Evolutionary conservation across 1,140 invertebrate species (phyloP), one percentile per base, ranked within the genome.

Genomic region (Ips typographus): DNA sequence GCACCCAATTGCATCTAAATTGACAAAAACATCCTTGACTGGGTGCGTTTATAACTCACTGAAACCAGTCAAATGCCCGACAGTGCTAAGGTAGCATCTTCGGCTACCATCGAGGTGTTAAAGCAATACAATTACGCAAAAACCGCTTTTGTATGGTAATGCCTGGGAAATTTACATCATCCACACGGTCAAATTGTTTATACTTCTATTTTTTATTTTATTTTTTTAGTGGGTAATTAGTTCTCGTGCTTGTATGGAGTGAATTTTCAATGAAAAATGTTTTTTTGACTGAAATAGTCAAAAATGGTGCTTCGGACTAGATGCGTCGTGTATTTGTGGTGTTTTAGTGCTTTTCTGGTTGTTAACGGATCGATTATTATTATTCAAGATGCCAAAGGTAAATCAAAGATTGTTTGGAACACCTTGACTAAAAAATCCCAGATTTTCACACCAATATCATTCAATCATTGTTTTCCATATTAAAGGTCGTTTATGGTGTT

Each of bases 321-420:
- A 47, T 6, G 38, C 40, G 38, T 59, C 22, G 36, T 61, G 61
- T 49, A 8, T 6, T 49, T 49, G 44, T 49, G 44, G 7, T 22
- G 22, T 22, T 22, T 22, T 22, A 22, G 22, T 22, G 22, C 22
- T 22, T 22, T 22, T 22, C 0, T 51, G 65, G 37, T 57, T n/a
- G 61, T 64, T 55, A 39, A 63, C 70, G 74, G 71, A 52, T 70
- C 73, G 43, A 77, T 80, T 56, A 80, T 80, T 67, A 72, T 80
- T 8, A 74, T 80, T 7, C 77, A 80, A 58, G 78, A 80, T 75
- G 78, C 78, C 2, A 79, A 78, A 80, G 78, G 78, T 80, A 77
- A 22, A 22, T 22, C 22, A 22, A 22, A 22, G 22, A 22, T 22
- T 22, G 22, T 22, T 22, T 22, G 22, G 22, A 22, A 22, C 22